Percentiles rank a stretch among this genome's conserved stretches.
Conservation (phyloP, 2,113 vertebrate genomes). For the Pyxicephalus adspersus region DNA sequence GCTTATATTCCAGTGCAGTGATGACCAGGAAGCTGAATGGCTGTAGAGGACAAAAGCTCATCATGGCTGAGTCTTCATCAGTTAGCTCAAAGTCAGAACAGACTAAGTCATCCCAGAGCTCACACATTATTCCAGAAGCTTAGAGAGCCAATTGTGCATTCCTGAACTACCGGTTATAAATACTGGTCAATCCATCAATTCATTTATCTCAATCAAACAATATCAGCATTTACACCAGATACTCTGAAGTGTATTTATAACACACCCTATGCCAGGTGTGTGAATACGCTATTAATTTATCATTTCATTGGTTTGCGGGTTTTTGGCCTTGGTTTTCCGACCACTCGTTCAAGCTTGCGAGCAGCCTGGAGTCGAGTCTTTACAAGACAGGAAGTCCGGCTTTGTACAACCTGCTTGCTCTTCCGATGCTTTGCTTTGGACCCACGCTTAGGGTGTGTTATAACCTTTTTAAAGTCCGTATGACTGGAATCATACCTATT, state of each 20-base stretch:
- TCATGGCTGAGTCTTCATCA: no score
- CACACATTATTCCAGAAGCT: not conserved
- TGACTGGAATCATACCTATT: conserved; percentile 94
- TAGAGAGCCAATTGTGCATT: not conserved
- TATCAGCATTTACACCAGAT: conserved; percentile 1
- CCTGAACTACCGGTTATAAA: not conserved
- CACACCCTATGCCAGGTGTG: conserved; percentile 69
- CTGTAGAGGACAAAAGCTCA: no score
- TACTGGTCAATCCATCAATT: conserved; percentile 6
- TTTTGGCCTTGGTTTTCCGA: conserved; percentile 76
- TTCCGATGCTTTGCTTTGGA: conserved; percentile 72
- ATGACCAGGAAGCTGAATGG: no score
- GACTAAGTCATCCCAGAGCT: not conserved
- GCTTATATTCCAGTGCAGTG: no score
- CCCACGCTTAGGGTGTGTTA: conserved; percentile 79
- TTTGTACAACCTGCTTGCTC: conserved; percentile 72
- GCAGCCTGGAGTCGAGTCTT: conserved; percentile 75
- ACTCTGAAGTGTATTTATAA: conserved; percentile 63
- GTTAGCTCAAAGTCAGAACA: no score
- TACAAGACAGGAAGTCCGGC: conserved; percentile 71
- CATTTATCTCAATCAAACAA: conserved; percentile 1
- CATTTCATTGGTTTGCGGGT: conserved; percentile 71
- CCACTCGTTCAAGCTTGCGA: conserved; percentile 74
- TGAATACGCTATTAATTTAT: conserved; percentile 61
- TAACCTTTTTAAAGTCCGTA: conserved; percentile 78